Percentiles rank a stretch among this genome's conserved stretches.
Conservation (phyloP, 1,140 invertebrate species). For the Papilio aristodemus region DNA sequence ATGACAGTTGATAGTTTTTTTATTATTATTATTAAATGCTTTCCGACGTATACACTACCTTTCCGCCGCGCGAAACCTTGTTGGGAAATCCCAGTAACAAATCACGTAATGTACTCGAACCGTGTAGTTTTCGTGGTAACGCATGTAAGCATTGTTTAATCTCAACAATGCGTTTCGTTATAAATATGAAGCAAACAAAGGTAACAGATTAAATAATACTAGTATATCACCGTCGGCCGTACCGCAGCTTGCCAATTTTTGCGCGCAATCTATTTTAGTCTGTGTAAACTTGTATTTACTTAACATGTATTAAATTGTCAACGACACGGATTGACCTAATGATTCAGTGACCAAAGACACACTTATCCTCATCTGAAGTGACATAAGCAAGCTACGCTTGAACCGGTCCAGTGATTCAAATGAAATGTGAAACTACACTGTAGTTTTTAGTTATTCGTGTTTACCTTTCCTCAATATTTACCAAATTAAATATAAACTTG, state of each 20-base stretch:
- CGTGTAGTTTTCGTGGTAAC: constrained; percentile 59
- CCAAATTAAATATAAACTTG: too few relatives aligned
- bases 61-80: constrained; percentile 42
- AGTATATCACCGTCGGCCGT: constrained; percentile 36
- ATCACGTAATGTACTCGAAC: constrained; percentile 45
- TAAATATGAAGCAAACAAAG: constrained; percentile 52
- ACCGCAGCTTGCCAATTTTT: constrained; percentile 45
- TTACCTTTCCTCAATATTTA: too few relatives aligned
- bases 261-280: constrained; percentile 46
- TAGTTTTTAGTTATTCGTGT: too few relatives aligned
- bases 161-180: constrained; percentile 56
- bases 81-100: constrained; percentile 64
- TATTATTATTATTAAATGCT: constrained; percentile 12
- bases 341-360: constrained; percentile 73
- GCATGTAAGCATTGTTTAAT: constrained; percentile 66
- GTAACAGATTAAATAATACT: constrained; percentile 54
- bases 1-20: not conserved
- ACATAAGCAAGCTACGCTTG: constrained; percentile 44
- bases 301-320: constrained; percentile 72
- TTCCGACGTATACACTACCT: constrained; percentile 7
- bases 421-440: constrained; percentile 30
- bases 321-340: constrained; percentile 73
- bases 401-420: not conserved
- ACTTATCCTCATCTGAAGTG: constrained; percentile 74
- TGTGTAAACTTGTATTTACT: constrained; percentile 53